phyloP scores from a whole-genome alignment of 2,113 vertebrate genomes.

The Charina bottae region DNA sequence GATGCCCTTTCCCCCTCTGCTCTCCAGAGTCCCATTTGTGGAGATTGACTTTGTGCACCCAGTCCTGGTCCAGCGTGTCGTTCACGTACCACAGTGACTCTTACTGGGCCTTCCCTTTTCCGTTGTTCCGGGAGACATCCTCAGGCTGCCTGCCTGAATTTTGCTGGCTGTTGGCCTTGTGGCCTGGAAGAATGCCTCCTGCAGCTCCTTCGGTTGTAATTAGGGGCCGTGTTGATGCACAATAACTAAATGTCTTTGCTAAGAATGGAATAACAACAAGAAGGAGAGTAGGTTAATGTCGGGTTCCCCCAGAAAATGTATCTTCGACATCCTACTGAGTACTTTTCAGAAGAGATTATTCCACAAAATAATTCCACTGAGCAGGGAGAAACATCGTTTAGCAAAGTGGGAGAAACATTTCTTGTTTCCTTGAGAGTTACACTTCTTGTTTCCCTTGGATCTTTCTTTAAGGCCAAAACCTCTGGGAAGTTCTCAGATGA shows the following conservation, averaged over 20 bases:
- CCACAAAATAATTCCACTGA: neutral
- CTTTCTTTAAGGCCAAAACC: constrained; percentile 81
- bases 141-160: neutral
- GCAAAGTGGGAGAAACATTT: no score
- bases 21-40: neutral
- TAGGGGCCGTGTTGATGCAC: neutral
- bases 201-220: neutral
- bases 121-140: no score
- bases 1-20: neutral
- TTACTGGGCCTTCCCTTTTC: neutral
- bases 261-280: neutral
- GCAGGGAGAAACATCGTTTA: neutral
- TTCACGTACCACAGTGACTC: neutral
- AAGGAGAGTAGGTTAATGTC: no score
- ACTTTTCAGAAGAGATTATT: neutral
- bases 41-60: neutral
- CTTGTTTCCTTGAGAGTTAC: neutral
- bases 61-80: neutral
- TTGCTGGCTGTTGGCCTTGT: neutral
- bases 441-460: neutral
- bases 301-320: neutral
- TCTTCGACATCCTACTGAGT: neutral
- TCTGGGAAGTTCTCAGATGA: constrained; percentile 92
- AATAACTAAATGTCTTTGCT: neutral
- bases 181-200: neutral